phyloP scores from a whole-genome alignment of 1,140 invertebrate genomes.

The Drosophila watanabei region DNA sequence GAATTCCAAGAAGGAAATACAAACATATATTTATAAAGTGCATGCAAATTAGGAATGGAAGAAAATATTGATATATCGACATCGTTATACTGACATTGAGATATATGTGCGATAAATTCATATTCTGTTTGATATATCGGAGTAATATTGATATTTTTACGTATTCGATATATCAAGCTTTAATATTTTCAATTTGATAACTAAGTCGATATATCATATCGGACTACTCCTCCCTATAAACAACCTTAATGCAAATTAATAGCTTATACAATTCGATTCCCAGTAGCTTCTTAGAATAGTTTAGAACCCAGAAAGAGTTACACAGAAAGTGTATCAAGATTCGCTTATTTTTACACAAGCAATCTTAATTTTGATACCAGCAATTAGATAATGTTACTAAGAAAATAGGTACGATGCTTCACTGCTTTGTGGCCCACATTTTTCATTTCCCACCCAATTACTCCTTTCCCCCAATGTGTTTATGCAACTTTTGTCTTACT shows the following conservation, averaged over 20 bases:
- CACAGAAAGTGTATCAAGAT: slow-evolving; percentile 42
- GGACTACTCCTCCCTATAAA: neutral
- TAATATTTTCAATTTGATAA: neutral
- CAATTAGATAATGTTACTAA: slow-evolving; percentile 24
- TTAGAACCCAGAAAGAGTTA: slow-evolving; percentile 1
- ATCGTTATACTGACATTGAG: neutral
- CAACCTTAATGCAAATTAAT: slow-evolving; percentile 6
- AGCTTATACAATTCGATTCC: slow-evolving; percentile 21
- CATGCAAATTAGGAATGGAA: slow-evolving; percentile 5
- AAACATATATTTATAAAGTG: slow-evolving; percentile 20
- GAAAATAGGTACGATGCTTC: slow-evolving; percentile 16
- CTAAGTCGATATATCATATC: neutral
- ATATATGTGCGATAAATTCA: neutral
- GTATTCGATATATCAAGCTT: neutral
- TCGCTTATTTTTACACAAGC: slow-evolving; percentile 40
- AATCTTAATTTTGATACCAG: slow-evolving; percentile 47
- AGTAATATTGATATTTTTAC: neutral
- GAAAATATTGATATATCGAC: neutral
- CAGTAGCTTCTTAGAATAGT: slow-evolving; percentile 49
- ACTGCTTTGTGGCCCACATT: slow-evolving; percentile 12
- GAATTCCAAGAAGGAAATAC: neutral
- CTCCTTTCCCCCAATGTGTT: slow-evolving; percentile 57
- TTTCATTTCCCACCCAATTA: slow-evolving; percentile 15
- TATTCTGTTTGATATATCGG: neutral
- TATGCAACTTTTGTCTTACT: slow-evolving; percentile 70